Conservation (phyloP, 23 tunicate genomes). For the Phallusia fumigata region DNA sequence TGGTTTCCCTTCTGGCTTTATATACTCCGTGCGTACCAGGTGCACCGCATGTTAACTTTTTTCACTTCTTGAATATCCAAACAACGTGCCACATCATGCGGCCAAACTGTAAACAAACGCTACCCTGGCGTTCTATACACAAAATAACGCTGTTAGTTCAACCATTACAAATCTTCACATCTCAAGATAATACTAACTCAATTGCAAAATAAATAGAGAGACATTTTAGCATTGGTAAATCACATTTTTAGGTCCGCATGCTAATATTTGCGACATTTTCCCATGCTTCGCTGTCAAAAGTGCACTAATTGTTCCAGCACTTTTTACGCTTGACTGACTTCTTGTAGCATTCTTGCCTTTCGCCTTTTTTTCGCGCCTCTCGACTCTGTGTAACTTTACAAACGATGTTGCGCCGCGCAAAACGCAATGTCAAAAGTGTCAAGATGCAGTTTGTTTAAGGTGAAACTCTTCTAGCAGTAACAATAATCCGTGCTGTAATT, state of each 20-base stretch:
- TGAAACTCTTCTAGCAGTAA: neutral
- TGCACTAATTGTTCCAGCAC: neutral
- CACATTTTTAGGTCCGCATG: neutral
- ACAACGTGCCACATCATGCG: neutral
- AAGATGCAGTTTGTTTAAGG: constrained; percentile 10
- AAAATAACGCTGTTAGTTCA: neutral
- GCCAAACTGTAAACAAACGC: neutral
- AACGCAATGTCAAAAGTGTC: neutral
- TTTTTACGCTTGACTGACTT: neutral
- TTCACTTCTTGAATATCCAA: neutral
- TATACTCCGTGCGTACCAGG: neutral
- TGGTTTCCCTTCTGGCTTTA: neutral
- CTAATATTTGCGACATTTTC: neutral
- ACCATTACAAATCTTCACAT: too few relatives aligned
- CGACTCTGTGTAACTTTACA: neutral
- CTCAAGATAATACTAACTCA: too few relatives aligned
- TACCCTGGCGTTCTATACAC: neutral
- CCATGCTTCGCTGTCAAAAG: neutral
- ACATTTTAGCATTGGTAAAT: too few relatives aligned
- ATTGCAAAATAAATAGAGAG: too few relatives aligned
- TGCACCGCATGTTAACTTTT: neutral
- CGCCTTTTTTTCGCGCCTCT: neutral
- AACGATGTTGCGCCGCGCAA: too few relatives aligned
- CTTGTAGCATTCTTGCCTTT: neutral
- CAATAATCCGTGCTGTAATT: neutral